Evolutionary conservation across 2,888 invertebrate genomes (phyloP), one percentile per base, ranked within the genome.

Genomic region (Idaea straminata): DNA sequence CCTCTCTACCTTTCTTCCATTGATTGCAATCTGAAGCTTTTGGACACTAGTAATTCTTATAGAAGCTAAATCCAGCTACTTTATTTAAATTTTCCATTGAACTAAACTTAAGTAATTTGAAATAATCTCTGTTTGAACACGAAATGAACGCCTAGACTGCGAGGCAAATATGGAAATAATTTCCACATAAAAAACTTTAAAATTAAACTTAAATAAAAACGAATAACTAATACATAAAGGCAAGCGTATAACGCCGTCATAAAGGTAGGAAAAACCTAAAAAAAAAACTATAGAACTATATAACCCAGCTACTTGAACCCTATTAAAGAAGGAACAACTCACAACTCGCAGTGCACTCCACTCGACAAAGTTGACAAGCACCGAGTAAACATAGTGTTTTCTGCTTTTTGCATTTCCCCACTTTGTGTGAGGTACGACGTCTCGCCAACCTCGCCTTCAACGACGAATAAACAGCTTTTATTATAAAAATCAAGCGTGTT

Each of bases 401-500:
- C 62, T 62, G 63, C 66, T 72, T 77, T 77, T 81, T 79, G 74
- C 77, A 73, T 77, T 82, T 82, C 75, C 75, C 75, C 75, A 78
- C 77, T 77, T 57, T 68, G 66, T 59, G 63, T 66, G 65, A 74
- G 72, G 64, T 70, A 73, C 72, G 74, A 71, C 68, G 80, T 78
- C 80, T 80, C 79, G 10, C 47, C 47, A 47, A 47, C 47, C 47
- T 47, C 47, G 36, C 36, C 36, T 36, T 36, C 36, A 75, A 72
- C 83, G 78, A 79, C 80, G 80, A 71, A 82, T 81, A 82, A 83
- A 85, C 83, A 76, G 82, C 79, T 86, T 86, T 84, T 86, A 83
- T 83, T 82, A 85, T 84, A 86, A 87, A 73, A 89, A 86, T 86
- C 84, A 84, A 83, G 81, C 79, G 77, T 84, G 71, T 71, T 69